phyloP scores from a whole-genome alignment of 2,888 invertebrate genomes.

The Aspidiotus destructor region DNA sequence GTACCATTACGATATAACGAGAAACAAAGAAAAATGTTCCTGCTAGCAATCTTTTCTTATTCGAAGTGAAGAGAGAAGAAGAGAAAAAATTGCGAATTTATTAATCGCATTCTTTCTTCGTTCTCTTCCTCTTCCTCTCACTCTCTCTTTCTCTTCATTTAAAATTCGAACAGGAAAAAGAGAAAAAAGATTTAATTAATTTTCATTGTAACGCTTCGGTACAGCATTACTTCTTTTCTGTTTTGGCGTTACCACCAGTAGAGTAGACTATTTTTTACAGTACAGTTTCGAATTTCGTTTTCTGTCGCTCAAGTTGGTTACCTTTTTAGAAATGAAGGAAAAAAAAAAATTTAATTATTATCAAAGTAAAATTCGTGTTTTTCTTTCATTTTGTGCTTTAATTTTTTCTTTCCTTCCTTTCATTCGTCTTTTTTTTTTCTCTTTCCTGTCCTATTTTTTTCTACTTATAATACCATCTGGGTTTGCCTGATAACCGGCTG shows the following conservation, averaged over 20 bases:
- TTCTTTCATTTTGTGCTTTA: not conserved
- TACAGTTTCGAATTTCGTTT: no score
- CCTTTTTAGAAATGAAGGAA: not conserved
- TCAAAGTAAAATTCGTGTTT: not conserved
- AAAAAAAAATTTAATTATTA: not conserved
- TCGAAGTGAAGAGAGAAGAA: not conserved
- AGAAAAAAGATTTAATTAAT: not conserved
- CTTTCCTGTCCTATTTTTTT: no score
- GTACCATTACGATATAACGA: not conserved
- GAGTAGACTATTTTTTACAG: no score
- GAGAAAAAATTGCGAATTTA: not conserved
- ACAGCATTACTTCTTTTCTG: no score
- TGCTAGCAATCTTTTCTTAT: not conserved
- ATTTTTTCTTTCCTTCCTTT: no score
- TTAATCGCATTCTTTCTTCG: slow-evolving; percentile 1
- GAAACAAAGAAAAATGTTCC: slow-evolving; percentile 1
- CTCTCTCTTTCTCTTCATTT: not conserved
- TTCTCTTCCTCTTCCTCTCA: not conserved
- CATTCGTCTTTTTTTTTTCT: no score
- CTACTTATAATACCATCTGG: no score
- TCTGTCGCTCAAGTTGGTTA: no score
- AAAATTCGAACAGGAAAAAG: not conserved
- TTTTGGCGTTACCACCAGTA: no score
- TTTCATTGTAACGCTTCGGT: not conserved
- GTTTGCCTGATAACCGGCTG: no score